Conservation (phyloP, 2,888 invertebrate genomes). For the Gnatocerus cornutus region DNA sequence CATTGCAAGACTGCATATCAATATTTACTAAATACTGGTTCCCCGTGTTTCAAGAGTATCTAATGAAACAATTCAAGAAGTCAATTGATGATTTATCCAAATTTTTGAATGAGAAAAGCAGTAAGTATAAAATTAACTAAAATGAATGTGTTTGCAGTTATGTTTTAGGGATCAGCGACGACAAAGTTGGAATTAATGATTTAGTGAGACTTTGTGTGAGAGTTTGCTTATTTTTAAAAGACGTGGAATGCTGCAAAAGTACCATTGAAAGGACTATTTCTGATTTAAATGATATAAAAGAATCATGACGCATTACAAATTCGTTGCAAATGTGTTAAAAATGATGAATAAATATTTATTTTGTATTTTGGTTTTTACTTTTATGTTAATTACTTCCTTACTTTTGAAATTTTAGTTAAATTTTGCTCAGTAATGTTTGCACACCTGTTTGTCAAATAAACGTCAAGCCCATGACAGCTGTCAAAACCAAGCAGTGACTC, state of each 20-base stretch:
- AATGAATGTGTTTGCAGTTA: constrained; percentile 32
- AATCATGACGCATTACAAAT: background rate
- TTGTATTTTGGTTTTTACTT: too few species aligned
- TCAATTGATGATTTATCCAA: constrained; percentile 60
- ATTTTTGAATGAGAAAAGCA: constrained; percentile 54
- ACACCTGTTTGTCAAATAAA: constrained; percentile 21
- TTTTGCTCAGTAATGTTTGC: constrained; percentile 12
- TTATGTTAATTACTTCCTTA: too few species aligned
- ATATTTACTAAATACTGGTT: constrained; percentile 77
- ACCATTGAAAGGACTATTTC: constrained; percentile 53
- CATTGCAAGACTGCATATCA: constrained; percentile 72
- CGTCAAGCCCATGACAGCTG: constrained; percentile 27
- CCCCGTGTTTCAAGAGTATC: constrained; percentile 73
- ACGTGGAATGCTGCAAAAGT: constrained; percentile 55
- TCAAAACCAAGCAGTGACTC: constrained; percentile 36
- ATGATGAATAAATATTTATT: too few species aligned
- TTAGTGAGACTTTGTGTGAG: constrained; percentile 57
- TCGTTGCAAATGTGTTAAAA: too few species aligned
- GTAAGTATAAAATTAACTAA: constrained; percentile 52
- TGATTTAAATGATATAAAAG: constrained; percentile 50
- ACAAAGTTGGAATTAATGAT: constrained; percentile 54
- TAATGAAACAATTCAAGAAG: constrained; percentile 65
- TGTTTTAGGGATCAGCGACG: constrained; percentile 59
- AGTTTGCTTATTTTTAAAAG: constrained; percentile 60
- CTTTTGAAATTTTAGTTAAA: too few species aligned